Base-by-base conservation (phyloP, 2,888 invertebrate genomes). In the Crepidodera aurea region DNA sequence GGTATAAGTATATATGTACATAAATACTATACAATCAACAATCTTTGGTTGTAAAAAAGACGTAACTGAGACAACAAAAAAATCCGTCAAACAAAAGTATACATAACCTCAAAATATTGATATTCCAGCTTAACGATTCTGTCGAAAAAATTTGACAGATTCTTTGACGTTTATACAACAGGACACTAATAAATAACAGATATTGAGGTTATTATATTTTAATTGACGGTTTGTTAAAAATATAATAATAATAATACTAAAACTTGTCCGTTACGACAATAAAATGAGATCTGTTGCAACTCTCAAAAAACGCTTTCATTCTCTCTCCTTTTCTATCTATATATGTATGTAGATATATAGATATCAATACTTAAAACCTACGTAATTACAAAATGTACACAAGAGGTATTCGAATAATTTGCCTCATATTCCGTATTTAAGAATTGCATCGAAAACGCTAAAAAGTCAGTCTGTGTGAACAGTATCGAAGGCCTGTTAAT, bases 1-100 rank as follows among this genome's bases (percentile, higher is more conserved):
- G 65, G 55, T 69, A 27, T 48, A 68, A 63, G 62, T 69, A 64
- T 70, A 73, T 78, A 78, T 78, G 63, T 78, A 78, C 78, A 78
- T 76, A 77, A 77, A 79, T 77, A 78, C 75, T 77, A 80, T 79
- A 68, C 65, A 65, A 65, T 66, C 66, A 68, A 68, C 68, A 68
- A 68, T 69, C 79, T 80, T 80, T 80, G 80, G 80, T 78, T 66
- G 51, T 60, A 65, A 65, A 48, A 56, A 61, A 64, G 60, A 65
- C 64, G 60, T 58, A 67, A 67, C 62, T 62, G 67, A 69, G 66
- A 69, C 60, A 69, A 68, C 68, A 71, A 69, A 71, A 69, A 68
- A n/a, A n/a, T n/a, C 34, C 44, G 53, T 46, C 44, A 62, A n/a
- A 25, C 51, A 39, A 37, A 12, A 29, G 25, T 15, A 19, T 19